A percentile compares a stretch with the other conserved stretches of the same genome.
Evolutionary conservation across 2,797 vertebrate species (phyloP).

Genomic region (Dallia pectoralis): DNA sequence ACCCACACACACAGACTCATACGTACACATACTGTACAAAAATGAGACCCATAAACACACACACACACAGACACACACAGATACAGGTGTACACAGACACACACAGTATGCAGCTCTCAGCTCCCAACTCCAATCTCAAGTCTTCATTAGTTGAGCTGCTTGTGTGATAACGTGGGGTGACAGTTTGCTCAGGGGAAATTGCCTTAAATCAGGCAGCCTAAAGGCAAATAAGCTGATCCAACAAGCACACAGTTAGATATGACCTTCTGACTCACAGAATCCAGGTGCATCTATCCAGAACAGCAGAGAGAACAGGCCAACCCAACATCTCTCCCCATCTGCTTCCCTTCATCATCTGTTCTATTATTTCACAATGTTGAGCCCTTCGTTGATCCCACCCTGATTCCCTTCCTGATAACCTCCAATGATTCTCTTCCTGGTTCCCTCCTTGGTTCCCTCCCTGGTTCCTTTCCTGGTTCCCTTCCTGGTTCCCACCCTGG

Average conservation of each 20-base stretch:
- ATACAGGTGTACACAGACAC: not conserved
- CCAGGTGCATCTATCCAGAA: not conserved
- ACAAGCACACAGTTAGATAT: constrained; percentile 5
- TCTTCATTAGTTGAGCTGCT: not conserved
- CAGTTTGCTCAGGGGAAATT: not conserved
- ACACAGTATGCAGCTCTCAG: not conserved
- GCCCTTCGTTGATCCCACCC: not conserved
- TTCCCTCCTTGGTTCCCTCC: too few species aligned
- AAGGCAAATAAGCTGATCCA: not conserved
- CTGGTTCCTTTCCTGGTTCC: not conserved
- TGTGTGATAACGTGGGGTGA: not conserved
- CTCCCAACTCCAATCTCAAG: not conserved
- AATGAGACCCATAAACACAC: too few species aligned
- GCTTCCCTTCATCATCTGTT: constrained; percentile 14
- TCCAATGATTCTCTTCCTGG: too few species aligned
- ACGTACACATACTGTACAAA: too few species aligned
- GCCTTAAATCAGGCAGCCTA: not conserved
- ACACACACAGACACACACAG: not conserved
- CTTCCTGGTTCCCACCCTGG: not conserved
- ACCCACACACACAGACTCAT: not conserved
- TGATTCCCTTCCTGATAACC: too few species aligned
- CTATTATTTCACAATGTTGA: constrained; percentile 18
- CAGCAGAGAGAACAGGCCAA: constrained; percentile 22
- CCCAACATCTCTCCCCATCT: constrained; percentile 32
- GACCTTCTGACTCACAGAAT: constrained; percentile 4